These are phyloP conservation scores for Axea sp. DNA, from an alignment of 2,888 invertebrate genomes.

Conservation along the genomic window DNA sequence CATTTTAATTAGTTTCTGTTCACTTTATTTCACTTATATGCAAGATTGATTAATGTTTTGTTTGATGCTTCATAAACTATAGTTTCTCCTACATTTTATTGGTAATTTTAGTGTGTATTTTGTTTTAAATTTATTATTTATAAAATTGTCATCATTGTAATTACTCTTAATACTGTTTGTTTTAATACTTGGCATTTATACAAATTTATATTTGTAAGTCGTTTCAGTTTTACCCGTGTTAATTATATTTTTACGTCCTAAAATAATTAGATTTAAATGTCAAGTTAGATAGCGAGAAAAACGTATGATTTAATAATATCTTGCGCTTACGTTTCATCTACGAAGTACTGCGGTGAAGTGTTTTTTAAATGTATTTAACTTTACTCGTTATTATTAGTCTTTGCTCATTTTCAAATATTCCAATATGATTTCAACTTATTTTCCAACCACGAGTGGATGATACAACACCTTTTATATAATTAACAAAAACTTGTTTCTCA, in stretches of 20 bases:
- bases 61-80: too few relatives aligned
- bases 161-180: too few relatives aligned
- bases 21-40: too few relatives aligned
- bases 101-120: too few relatives aligned
- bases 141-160: too few relatives aligned
- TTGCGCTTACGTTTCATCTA: conserved; percentile 18
- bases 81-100: too few relatives aligned
- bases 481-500: conserved; percentile 29
- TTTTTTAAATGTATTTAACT: conserved; percentile 11
- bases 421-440: conserved; percentile 6
- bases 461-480: conserved; percentile 17
- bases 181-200: neutral
- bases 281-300: conserved; percentile 15
- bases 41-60: too few relatives aligned
- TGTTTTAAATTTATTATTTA: too few relatives aligned
- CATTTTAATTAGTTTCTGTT: too few relatives aligned
- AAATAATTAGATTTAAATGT: conserved; percentile 42
- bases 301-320: conserved; percentile 18
- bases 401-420: neutral
- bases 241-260: conserved; percentile 7
- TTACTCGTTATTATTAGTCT: conserved; percentile 1
- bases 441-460: conserved; percentile 1
- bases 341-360: neutral
- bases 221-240: conserved; percentile 13
- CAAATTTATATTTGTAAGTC: conserved; percentile 12